phyloP scores from a whole-genome alignment of 2,888 invertebrate species.

The Cephalotes varians region DNA sequence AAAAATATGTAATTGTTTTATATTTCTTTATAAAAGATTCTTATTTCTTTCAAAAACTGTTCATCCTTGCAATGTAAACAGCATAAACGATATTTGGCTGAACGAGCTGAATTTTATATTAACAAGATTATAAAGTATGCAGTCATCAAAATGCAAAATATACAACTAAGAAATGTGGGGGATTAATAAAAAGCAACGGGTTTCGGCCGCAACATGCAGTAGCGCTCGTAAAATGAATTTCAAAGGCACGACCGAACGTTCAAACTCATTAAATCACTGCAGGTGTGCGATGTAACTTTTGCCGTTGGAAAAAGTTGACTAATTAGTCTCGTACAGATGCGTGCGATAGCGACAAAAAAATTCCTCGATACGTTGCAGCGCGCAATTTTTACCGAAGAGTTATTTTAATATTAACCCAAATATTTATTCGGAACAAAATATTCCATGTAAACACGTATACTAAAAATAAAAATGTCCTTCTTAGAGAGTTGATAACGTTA shows the following conservation, averaged over 20 bases:
- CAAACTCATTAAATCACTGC: slow-evolving; percentile 53
- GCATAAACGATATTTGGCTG: not conserved
- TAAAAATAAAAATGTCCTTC: not conserved
- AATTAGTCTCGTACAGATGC: slow-evolving; percentile 40
- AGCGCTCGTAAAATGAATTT: slow-evolving; percentile 24
- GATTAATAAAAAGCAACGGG: slow-evolving; percentile 22
- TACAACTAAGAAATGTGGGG: slow-evolving; percentile 3
- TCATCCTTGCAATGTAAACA: not conserved
- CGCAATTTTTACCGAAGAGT: slow-evolving; percentile 29
- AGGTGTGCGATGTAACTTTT: slow-evolving; percentile 50
- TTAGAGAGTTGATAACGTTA: not conserved
- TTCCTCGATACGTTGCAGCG: slow-evolving; percentile 7
- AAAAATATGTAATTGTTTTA: not conserved
- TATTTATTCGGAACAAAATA: not conserved
- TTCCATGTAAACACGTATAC: not conserved
- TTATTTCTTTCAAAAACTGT: not conserved
- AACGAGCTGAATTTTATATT: not conserved
- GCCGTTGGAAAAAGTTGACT: slow-evolving; percentile 48
- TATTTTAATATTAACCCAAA: not conserved
- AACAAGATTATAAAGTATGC: not conserved
- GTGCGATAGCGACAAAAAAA: slow-evolving; percentile 31
- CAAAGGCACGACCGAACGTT: slow-evolving; percentile 17
- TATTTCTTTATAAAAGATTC: too few relatives aligned
- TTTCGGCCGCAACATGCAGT: slow-evolving; percentile 4
- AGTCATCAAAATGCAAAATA: not conserved